Conservation (phyloP, 2,113 vertebrate genomes). For the Gadus macrocephalus region DNA sequence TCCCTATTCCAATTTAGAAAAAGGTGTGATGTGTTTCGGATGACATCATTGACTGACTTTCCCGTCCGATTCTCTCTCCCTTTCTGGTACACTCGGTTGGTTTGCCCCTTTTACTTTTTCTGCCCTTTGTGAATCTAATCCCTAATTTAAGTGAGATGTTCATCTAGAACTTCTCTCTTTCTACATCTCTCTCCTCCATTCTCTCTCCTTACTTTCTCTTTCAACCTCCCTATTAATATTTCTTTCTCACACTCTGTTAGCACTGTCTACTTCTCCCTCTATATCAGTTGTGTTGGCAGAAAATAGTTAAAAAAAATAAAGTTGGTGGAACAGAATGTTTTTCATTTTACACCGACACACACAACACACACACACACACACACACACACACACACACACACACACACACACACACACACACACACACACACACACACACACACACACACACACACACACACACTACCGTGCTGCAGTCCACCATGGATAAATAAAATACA, state of each 20-base stretch:
- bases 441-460: background rate
- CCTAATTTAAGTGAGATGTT: background rate
- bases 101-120: background rate
- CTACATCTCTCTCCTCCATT: background rate
- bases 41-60: background rate
- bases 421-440: background rate
- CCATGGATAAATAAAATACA: background rate
- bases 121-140: background rate
- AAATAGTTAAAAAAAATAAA: too few species aligned
- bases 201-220: conserved; percentile 7
- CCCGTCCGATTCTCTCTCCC: background rate
- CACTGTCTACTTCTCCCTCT: background rate
- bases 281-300: background rate
- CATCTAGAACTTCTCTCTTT: background rate
- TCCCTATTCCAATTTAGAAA: too few species aligned
- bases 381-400: background rate
- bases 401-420: background rate
- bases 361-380: background rate
- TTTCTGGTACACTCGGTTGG: background rate
- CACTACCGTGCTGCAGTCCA: background rate
- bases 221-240: background rate
- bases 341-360: background rate
- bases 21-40: too few species aligned
- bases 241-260: background rate
- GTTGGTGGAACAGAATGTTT: too few species aligned